phyloP scores from a whole-genome alignment of 2,113 vertebrate species.

The Chaetorhynchus papuensis region DNA sequence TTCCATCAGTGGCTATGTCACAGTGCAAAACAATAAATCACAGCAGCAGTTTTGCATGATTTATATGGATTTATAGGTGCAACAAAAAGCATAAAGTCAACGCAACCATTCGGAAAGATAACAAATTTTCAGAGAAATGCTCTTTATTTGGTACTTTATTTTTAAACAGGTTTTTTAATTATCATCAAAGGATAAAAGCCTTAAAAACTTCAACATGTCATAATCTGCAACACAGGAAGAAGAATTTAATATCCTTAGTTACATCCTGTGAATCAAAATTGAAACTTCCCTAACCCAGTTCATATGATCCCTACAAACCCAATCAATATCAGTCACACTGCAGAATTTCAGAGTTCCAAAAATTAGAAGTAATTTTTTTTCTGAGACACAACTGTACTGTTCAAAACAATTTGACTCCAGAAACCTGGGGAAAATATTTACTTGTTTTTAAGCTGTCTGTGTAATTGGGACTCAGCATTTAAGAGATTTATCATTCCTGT shows the following conservation, averaged over 20 bases:
- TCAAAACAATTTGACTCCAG: neutral
- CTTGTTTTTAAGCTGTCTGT: neutral
- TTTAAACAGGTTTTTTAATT: neutral
- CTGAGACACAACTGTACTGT: neutral
- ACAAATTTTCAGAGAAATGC: neutral
- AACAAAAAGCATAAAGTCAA: neutral
- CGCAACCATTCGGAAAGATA: neutral
- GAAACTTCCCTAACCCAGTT: neutral
- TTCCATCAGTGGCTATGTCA: neutral
- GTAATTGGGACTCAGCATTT: neutral
- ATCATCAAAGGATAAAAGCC: neutral
- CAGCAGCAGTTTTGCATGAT: neutral
- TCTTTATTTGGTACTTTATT: neutral
- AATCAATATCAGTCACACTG: slow-evolving; percentile 43
- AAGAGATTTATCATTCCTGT: neutral
- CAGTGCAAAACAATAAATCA: neutral
- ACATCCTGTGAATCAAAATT: neutral
- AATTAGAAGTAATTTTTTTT: neutral
- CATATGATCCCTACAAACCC: neutral
- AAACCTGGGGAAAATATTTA: neutral
- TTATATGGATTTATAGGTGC: neutral
- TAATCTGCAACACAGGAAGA: neutral
- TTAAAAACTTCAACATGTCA: neutral
- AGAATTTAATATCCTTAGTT: neutral
- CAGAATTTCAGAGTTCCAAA: slow-evolving; percentile 31